Evolutionary conservation across 2,113 vertebrate genomes (phyloP).

Genomic region (Callorhinus ursinus): DNA sequence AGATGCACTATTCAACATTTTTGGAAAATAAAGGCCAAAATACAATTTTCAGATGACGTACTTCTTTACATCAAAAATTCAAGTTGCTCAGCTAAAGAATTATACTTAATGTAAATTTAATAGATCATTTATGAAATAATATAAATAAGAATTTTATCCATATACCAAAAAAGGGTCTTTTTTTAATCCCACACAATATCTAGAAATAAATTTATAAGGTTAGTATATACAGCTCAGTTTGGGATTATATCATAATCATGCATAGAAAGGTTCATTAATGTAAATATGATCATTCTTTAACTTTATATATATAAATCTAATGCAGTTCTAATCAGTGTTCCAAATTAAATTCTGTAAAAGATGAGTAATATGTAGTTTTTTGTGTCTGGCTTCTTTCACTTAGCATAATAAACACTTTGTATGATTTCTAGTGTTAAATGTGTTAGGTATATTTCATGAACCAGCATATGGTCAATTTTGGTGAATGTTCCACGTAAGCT

Average conservation of each 20-base stretch:
- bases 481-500: not conserved
- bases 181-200: not conserved
- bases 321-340: not conserved
- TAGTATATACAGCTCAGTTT: not conserved
- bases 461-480: not conserved
- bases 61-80: not conserved
- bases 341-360: not conserved
- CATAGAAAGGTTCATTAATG: not conserved
- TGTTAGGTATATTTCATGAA: not conserved
- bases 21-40: not conserved
- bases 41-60: not conserved
- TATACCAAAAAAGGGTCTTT: not conserved
- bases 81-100: not conserved
- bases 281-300: not conserved
- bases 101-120: not conserved
- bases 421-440: not conserved
- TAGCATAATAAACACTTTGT: not conserved
- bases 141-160: not conserved
- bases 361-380: not conserved
- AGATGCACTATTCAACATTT: not conserved
- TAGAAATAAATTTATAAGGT: not conserved
- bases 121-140: not conserved
- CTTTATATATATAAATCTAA: not conserved
- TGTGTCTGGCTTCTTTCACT: not conserved
- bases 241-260: not conserved